Base-by-base conservation (phyloP, 2,113 vertebrate genomes). In the Catharus bicknelli region DNA sequence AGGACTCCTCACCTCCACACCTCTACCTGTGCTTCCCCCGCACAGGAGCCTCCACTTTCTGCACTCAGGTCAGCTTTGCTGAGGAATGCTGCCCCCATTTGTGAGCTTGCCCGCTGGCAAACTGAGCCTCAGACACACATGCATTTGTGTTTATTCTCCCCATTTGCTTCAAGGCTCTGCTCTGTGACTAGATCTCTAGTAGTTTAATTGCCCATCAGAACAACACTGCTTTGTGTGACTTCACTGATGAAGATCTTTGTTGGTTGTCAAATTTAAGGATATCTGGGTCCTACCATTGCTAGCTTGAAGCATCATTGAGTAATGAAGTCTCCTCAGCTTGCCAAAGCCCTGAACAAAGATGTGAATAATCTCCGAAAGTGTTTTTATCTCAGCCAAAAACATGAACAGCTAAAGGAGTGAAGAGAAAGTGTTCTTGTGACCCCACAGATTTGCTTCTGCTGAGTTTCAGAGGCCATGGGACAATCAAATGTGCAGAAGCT, bases 151-250 rank as follows among this genome's bases (percentile, higher is more conserved):
- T 85, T 72, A 34, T 73, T 90, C 58, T 76, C 75, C 22, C 54
- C 26, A 19, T 83, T 90, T 87, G 38, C 82, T 95, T 93, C 82
- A 94, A 93, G 94, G 93, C 90, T 90, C 54, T 83, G 45, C 29
- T 79, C 29, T 74, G 38, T 73, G 84, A 91, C 59, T 83, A 69
- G 67, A 83, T 62, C 23, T 50, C 47, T 76, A 27, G 70, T 80
- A 92, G 47, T 78, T 95, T 94, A 92, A 95, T 74, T 88, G 85
- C 79, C 66, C 67, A 79, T 90, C 87, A 93, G 66, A 93, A 89
- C 64, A 84, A 21, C 70, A 54, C 72, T 10, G 10, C 51, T 38
- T 79, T 45, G 32, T 68, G 66, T 16, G 20, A 75, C 58, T 86
- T 92, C 30, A 18, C 78, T 76, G 74, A 87, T 82, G 70, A 94